Evolutionary conservation across 2,888 invertebrate species (phyloP).

Genomic region (Allacma fusca): DNA sequence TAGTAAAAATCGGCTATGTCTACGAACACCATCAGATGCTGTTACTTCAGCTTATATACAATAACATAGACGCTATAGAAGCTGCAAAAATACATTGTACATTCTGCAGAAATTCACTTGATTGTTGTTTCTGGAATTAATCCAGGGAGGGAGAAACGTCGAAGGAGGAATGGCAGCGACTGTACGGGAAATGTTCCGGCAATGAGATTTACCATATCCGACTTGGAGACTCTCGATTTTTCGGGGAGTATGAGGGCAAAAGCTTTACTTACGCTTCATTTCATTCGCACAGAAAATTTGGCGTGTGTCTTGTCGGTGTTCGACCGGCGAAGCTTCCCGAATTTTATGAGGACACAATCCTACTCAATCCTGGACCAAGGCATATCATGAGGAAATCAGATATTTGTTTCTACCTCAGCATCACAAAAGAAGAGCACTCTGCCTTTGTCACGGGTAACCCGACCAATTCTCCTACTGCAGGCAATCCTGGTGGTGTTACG

Average conservation of each 20-base stretch:
- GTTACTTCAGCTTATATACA: too few relatives aligned
- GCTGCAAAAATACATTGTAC: too few relatives aligned
- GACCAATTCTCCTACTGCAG: slow-evolving; percentile 29
- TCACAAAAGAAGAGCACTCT: slow-evolving; percentile 97
- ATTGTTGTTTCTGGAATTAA: background rate
- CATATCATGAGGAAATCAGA: slow-evolving; percentile 98
- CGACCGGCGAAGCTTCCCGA: slow-evolving; percentile 90
- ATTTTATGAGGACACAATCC: slow-evolving; percentile 93
- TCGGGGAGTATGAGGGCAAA: slow-evolving; percentile 98
- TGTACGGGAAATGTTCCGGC: slow-evolving; percentile 98
- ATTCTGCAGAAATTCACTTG: too few relatives aligned
- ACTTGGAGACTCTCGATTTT: slow-evolving; percentile 93
- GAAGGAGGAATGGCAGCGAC: slow-evolving; percentile 96
- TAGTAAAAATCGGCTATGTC: too few relatives aligned
- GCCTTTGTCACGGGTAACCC: slow-evolving; percentile 71
- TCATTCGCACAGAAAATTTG: slow-evolving; percentile 95
- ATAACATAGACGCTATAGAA: too few relatives aligned
- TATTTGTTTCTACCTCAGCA: slow-evolving; percentile 98
- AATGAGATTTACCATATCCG: slow-evolving; percentile 99
- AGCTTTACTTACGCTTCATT: slow-evolving; percentile 99
- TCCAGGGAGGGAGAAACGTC: slow-evolving; percentile 90
- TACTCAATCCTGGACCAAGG: slow-evolving; percentile 94
- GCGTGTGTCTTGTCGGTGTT: slow-evolving; percentile 80
- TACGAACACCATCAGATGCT: too few relatives aligned
- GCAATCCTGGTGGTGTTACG: background rate